These are phyloP conservation scores for Dreissena polymorpha DNA, from an alignment of 1,140 invertebrate genomes.

Conservation along the genomic window DNA sequence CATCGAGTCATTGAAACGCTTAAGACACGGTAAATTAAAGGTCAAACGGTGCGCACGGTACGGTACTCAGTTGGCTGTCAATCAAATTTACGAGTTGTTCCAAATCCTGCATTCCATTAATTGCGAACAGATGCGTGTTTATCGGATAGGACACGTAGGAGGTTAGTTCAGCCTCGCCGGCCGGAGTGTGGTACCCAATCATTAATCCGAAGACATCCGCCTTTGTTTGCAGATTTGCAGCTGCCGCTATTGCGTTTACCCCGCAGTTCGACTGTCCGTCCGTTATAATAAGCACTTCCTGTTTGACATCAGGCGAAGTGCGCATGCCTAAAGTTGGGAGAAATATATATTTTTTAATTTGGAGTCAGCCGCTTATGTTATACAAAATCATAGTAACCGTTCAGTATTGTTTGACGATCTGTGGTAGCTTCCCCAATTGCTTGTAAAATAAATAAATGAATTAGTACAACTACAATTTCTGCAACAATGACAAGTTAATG, in stretches of 20 bases:
- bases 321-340: neutral
- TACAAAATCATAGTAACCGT: too few relatives aligned
- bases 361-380: too few relatives aligned
- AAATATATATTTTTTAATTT: too few relatives aligned
- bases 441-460: too few relatives aligned
- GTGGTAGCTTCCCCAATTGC: too few relatives aligned
- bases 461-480: too few relatives aligned
- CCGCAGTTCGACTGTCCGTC: constrained; percentile 16
- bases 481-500: too few relatives aligned
- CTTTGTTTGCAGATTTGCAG: neutral
- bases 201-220: neutral
- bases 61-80: neutral
- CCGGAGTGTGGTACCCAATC: neutral
- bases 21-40: too few relatives aligned
- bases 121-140: neutral
- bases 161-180: neutral
- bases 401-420: too few relatives aligned
- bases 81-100: neutral
- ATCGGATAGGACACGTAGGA: neutral
- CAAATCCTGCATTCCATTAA: neutral
- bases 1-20: too few relatives aligned
- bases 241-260: neutral
- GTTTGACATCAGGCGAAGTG: neutral
- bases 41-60: neutral
- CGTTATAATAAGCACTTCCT: constrained; percentile 14